phyloP scores from a whole-genome alignment of 1,140 invertebrate genomes.

The Potamilus streckersoni region DNA sequence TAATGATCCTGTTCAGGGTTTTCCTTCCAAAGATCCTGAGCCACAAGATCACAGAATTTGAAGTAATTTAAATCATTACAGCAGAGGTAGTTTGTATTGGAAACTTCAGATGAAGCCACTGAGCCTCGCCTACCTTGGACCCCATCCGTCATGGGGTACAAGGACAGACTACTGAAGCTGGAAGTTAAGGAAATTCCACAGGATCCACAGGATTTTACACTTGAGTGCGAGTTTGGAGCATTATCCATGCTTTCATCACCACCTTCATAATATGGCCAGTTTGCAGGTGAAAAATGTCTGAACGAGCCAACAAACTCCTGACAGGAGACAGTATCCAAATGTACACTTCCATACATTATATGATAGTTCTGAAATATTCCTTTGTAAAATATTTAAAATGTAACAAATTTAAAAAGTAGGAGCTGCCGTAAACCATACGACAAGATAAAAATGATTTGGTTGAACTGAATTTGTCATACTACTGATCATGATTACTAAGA shows the following conservation, averaged over 20 bases:
- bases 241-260: constrained; percentile 27
- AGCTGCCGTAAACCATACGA: too few relatives aligned
- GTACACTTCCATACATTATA: too few relatives aligned
- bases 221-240: constrained; percentile 27
- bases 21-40: constrained; percentile 56
- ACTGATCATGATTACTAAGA: too few relatives aligned
- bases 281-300: too few relatives aligned
- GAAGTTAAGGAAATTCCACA: constrained; percentile 22
- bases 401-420: too few relatives aligned
- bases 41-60: constrained; percentile 26
- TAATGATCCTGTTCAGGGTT: constrained; percentile 61
- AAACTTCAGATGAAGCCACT: constrained; percentile 15
- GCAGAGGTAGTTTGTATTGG: neutral
- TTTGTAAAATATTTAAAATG: too few relatives aligned
- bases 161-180: constrained; percentile 26
- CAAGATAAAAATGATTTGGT: too few relatives aligned
- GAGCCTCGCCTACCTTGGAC: constrained; percentile 6
- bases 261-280: too few relatives aligned
- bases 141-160: constrained; percentile 13
- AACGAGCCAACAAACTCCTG: too few relatives aligned
- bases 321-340: too few relatives aligned
- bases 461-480: too few relatives aligned
- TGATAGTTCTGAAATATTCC: too few relatives aligned
- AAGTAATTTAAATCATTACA: constrained; percentile 15
- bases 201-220: constrained; percentile 13